Conservation (phyloP, 2,888 invertebrate species). For the Eurytoma adleriae region DNA sequence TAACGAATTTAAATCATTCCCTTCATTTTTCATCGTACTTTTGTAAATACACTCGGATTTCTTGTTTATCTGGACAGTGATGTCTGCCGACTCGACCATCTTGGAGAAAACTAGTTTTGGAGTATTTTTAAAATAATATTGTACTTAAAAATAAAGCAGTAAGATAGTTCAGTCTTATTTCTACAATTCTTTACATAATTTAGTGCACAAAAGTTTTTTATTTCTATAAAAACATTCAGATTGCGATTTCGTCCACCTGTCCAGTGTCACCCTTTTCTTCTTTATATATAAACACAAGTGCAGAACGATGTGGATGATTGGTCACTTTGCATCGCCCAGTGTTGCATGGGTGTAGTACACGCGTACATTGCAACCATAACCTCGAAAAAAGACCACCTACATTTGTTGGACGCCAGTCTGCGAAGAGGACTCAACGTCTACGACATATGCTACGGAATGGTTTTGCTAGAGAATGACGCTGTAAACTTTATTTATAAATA, state of each 20-base stretch:
- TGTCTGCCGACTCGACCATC: conserved; percentile 40
- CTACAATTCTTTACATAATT: too few relatives aligned
- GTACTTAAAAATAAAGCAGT: too few relatives aligned
- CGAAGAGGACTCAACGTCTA: background rate
- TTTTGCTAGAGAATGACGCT: conserved; percentile 83
- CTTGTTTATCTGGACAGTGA: conserved; percentile 59
- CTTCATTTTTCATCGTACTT: conserved; percentile 47
- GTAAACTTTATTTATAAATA: conserved; percentile 74
- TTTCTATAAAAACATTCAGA: too few relatives aligned
- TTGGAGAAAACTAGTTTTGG: background rate
- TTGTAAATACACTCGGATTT: conserved; percentile 58
- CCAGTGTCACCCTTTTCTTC: background rate
- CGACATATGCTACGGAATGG: conserved; percentile 78
- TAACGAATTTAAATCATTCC: conserved; percentile 61
- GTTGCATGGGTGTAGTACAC: conserved; percentile 5
- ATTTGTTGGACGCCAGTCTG: conserved; percentile 60
- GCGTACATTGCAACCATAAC: conserved; percentile 52
- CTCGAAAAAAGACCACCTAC: conserved; percentile 46
- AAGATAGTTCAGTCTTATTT: too few relatives aligned
- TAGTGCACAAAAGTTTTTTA: too few relatives aligned
- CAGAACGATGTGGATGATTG: background rate
- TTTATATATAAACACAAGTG: background rate
- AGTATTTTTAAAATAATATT: too few relatives aligned
- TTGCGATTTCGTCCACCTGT: background rate
- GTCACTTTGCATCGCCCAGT: background rate